phyloP scores from a whole-genome alignment of 2,113 vertebrate species.

The Pollimyrus isidori region DNA sequence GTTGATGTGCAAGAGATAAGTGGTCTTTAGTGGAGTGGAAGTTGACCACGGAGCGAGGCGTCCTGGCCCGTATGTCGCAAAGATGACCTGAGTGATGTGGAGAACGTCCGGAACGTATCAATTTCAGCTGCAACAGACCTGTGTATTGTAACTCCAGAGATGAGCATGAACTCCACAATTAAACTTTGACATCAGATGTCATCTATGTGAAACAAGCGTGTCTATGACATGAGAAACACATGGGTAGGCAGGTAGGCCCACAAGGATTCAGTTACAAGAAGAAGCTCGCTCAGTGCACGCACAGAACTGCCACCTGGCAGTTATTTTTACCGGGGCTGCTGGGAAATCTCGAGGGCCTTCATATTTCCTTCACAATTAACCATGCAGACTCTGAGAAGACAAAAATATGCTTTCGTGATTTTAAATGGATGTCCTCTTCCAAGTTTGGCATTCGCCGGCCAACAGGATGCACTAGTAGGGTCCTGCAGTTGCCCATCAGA shows the following conservation, averaged over 20 bases:
- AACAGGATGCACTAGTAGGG: background rate
- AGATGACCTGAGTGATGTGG: background rate
- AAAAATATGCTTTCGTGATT: background rate
- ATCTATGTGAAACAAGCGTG: background rate
- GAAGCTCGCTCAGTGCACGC: background rate
- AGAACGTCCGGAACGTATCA: background rate
- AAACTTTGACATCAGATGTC: conserved; percentile 2
- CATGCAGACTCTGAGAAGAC: background rate
- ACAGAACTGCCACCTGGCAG: background rate
- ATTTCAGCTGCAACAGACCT: background rate
- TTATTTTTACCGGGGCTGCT: conserved; percentile 9
- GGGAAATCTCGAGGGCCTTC: background rate
- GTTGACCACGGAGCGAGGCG: background rate
- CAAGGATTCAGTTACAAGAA: background rate
- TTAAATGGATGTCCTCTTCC: background rate
- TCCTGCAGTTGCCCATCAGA: background rate
- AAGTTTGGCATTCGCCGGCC: background rate
- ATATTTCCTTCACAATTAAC: background rate
- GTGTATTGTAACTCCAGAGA: background rate
- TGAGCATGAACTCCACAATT: conserved; percentile 1
- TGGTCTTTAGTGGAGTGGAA: background rate
- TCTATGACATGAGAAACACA: background rate
- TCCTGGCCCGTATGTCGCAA: background rate
- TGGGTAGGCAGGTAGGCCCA: background rate
- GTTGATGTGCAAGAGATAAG: background rate